Evolutionary conservation across 2,888 invertebrate genomes (phyloP).

Genomic region (Caenorhabditis macrosperma): DNA sequence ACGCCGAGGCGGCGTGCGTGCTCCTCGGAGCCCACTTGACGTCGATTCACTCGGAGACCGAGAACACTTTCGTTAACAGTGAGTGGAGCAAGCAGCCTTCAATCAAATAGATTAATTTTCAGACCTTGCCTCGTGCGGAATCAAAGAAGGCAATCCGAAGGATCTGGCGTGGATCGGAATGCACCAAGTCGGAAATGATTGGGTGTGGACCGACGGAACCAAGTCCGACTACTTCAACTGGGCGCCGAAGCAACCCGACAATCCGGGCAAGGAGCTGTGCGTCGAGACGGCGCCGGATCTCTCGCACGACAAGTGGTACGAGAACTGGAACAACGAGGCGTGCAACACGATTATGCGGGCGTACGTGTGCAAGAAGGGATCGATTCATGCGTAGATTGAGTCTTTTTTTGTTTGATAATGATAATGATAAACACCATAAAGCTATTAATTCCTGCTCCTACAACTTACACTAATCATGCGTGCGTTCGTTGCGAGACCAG

Average conservation of each 20-base stretch:
- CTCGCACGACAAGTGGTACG: conserved; percentile 61
- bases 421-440: neutral
- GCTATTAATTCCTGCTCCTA: too few species aligned
- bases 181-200: conserved; percentile 43
- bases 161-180: conserved; percentile 60
- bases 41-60: conserved; percentile 43
- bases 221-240: conserved; percentile 58
- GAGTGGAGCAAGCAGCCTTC: conserved; percentile 1
- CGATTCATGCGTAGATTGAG: conserved; percentile 25
- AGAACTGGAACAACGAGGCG: conserved; percentile 58
- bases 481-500: too few species aligned
- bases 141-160: conserved; percentile 59
- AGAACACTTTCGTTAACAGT: conserved; percentile 62
- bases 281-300: conserved; percentile 61
- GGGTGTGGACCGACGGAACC: conserved; percentile 62
- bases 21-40: conserved; percentile 44
- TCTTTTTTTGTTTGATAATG: neutral
- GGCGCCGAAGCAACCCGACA: conserved; percentile 60
- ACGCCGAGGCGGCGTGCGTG: conserved; percentile 57
- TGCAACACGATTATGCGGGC: conserved; percentile 53
- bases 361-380: conserved; percentile 54
- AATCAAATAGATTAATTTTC: neutral
- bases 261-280: conserved; percentile 57
- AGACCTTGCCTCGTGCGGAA: conserved; percentile 54
- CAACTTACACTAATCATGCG: too few species aligned